These are phyloP conservation scores for Callitettix versicolor DNA, from an alignment of 1,140 invertebrate species.

Conservation along the genomic window DNA sequence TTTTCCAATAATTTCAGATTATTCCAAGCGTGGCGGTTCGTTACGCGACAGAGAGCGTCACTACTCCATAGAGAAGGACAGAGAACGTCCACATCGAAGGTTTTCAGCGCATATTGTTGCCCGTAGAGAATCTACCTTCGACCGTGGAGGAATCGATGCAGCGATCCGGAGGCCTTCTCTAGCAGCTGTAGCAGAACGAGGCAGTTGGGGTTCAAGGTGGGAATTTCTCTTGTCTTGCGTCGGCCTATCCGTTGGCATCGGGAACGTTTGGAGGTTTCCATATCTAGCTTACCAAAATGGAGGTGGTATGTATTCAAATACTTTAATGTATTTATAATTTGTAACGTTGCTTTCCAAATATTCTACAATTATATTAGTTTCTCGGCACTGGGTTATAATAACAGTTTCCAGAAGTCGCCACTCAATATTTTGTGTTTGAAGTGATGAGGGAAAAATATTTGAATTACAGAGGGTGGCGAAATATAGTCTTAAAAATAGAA, in stretches of 20 bases:
- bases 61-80: background rate
- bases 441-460: no score
- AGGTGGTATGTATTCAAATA: slow-evolving; percentile 47
- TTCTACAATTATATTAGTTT: background rate
- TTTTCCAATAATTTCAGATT: background rate
- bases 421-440: no score
- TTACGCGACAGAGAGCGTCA: slow-evolving; percentile 3
- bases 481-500: no score
- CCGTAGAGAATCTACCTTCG: slow-evolving; percentile 22
- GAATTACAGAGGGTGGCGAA: no score
- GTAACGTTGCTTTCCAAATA: background rate
- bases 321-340: background rate
- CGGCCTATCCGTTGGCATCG: slow-evolving; percentile 70
- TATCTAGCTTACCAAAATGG: slow-evolving; percentile 74
- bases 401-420: no score
- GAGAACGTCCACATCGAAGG: slow-evolving; percentile 15
- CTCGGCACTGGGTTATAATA: no score
- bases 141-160: slow-evolving; percentile 25
- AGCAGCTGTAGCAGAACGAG: slow-evolving; percentile 36
- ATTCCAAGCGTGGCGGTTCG: slow-evolving; percentile 6
- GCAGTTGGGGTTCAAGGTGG: slow-evolving; percentile 60
- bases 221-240: slow-evolving; percentile 70
- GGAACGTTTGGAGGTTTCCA: slow-evolving; percentile 84
- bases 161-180: slow-evolving; percentile 29
- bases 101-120: slow-evolving; percentile 27